These are phyloP conservation scores for Bothrops jararaca DNA, from an alignment of 2,113 vertebrate genomes.

Conservation along the genomic window DNA sequence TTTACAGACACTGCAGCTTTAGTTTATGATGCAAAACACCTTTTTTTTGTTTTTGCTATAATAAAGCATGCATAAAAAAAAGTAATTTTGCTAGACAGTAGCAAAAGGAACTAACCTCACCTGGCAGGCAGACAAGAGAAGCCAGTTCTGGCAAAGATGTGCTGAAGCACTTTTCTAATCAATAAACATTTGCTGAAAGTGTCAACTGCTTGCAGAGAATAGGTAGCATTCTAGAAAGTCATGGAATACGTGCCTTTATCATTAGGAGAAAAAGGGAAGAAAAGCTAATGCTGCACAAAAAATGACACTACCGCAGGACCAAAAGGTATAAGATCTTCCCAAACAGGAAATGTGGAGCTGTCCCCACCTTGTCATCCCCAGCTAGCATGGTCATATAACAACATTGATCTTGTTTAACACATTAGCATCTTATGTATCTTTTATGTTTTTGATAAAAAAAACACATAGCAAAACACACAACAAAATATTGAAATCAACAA, in stretches of 20 bases:
- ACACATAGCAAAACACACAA: neutral
- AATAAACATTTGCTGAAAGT: conserved; percentile 20
- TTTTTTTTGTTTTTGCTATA: neutral
- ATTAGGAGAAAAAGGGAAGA: neutral
- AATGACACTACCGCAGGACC: neutral
- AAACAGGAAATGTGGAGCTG: neutral
- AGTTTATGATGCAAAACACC: neutral
- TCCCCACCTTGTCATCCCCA: neutral
- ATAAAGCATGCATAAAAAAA: neutral
- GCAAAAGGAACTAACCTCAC: neutral
- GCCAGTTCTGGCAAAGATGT: neutral
- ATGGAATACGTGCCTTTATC: neutral
- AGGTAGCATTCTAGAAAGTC: conserved; percentile 1
- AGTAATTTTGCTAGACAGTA: neutral
- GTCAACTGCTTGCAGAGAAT: conserved; percentile 14
- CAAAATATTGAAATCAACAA: neutral
- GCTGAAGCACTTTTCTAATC: conserved; percentile 5
- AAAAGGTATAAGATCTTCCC: neutral
- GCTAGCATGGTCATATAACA: neutral
- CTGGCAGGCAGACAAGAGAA: neutral
- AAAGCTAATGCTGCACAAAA: neutral
- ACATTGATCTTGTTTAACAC: neutral
- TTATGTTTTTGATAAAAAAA: neutral
- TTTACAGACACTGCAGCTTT: neutral
- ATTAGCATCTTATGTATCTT: neutral